phyloP scores from a whole-genome alignment of 2,797 vertebrate species.

The Ptychadena robeensis region DNA sequence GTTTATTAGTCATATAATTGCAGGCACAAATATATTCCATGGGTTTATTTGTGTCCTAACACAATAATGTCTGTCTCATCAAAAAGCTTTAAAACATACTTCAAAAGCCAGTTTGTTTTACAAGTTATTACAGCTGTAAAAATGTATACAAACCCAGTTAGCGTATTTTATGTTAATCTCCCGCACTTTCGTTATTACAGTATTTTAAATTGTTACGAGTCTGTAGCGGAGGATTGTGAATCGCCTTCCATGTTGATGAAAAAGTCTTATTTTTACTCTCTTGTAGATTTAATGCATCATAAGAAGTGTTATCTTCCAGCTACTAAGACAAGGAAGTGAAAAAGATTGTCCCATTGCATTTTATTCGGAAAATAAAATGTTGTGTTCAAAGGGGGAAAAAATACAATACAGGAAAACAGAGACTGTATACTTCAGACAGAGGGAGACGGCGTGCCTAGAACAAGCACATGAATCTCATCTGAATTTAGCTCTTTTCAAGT shows the following conservation, averaged over 20 bases:
- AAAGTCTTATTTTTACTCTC: constrained; percentile 42
- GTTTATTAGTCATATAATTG: constrained; percentile 33
- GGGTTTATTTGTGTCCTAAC: constrained; percentile 38
- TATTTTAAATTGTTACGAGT: constrained; percentile 55
- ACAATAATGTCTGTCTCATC: constrained; percentile 31
- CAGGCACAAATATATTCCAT: constrained; percentile 20
- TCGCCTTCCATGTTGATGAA: constrained; percentile 37
- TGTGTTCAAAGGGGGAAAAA: constrained; percentile 38
- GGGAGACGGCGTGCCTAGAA: neutral
- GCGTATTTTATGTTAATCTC: constrained; percentile 60
- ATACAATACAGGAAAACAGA: constrained; percentile 17
- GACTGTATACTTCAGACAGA: neutral
- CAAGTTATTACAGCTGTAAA: constrained; percentile 57
- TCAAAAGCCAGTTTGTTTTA: constrained; percentile 56
- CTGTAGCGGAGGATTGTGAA: constrained; percentile 31
- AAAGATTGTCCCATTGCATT: constrained; percentile 57
- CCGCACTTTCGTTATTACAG: constrained; percentile 57
- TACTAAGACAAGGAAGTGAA: constrained; percentile 50
- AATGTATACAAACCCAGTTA: constrained; percentile 55
- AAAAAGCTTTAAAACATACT: constrained; percentile 40
- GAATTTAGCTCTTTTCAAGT: constrained; percentile 1
- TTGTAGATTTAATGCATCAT: constrained; percentile 56
- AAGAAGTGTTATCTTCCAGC: constrained; percentile 55
- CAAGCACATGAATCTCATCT: constrained; percentile 3
- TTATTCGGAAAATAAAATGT: constrained; percentile 59